Evolutionary conservation across 2,113 vertebrate genomes (phyloP).

Genomic region (Neogale vison): DNA sequence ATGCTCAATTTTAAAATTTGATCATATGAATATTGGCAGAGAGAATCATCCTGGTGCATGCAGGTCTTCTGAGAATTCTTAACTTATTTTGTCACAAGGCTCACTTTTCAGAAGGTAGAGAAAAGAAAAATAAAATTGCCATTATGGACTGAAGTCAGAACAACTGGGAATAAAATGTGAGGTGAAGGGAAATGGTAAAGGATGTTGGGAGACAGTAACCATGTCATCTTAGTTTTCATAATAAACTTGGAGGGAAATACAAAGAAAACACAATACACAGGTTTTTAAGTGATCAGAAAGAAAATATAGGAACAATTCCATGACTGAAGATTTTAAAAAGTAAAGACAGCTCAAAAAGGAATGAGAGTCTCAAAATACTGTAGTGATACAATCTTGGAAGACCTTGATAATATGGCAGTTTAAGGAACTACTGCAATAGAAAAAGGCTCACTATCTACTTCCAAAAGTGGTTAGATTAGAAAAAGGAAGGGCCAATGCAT

Average conservation of each 20-base stretch:
- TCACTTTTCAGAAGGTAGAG: not conserved
- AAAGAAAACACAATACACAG: not conserved
- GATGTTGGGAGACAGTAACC: not conserved
- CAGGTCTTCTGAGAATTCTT: not conserved
- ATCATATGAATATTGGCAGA: not conserved
- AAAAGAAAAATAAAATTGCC: not conserved
- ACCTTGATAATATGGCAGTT: not conserved
- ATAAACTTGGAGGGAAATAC: not conserved
- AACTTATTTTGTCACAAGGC: not conserved
- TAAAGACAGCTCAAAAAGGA: not conserved
- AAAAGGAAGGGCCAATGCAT: not conserved
- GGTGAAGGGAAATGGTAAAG: not conserved
- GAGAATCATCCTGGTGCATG: not conserved
- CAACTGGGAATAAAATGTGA: not conserved
- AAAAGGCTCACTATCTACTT: not conserved
- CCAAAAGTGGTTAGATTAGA: not conserved
- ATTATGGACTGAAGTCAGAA: not conserved
- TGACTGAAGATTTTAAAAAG: not conserved
- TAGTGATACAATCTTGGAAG: not conserved
- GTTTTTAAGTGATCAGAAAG: not conserved
- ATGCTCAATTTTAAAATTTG: not conserved
- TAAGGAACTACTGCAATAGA: not conserved
- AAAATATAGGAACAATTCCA: not conserved
- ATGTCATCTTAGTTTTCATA: not conserved
- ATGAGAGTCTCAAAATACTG: not conserved